These are phyloP conservation scores for Mugil cephalus DNA, from an alignment of 2,113 vertebrate genomes.

Conservation along the genomic window DNA sequence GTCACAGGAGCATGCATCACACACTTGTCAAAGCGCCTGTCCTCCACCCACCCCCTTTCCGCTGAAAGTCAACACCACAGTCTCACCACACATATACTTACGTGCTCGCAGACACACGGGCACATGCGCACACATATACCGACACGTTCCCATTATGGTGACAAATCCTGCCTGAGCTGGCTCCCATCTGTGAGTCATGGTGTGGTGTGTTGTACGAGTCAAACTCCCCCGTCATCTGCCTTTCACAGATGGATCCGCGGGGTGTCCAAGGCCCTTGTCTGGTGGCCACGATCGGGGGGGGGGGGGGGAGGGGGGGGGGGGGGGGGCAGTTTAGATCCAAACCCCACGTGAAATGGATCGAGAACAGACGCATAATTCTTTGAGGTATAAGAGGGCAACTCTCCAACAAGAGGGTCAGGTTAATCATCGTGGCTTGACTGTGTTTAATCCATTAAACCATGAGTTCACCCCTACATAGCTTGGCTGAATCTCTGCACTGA, in stretches of 20 bases:
- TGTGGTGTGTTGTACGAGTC: slow-evolving; percentile 69
- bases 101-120: slow-evolving; percentile 52
- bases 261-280: slow-evolving; percentile 58
- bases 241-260: slow-evolving; percentile 71
- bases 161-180: slow-evolving; percentile 79
- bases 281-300: slow-evolving; percentile 44
- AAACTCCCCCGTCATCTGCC: slow-evolving; percentile 77
- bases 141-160: slow-evolving; percentile 75
- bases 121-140: slow-evolving; percentile 40
- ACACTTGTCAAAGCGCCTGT: slow-evolving; percentile 78
- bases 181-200: slow-evolving; percentile 79
- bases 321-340: slow-evolving; percentile 36
- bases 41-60: slow-evolving; percentile 73
- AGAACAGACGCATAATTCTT: slow-evolving; percentile 35
- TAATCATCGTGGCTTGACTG: slow-evolving; percentile 64
- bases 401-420: slow-evolving; percentile 55
- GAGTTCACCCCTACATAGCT: slow-evolving; percentile 57
- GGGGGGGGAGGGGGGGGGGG: too few relatives aligned
- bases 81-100: slow-evolving; percentile 70
- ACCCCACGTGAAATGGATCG: slow-evolving; percentile 5
- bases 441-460: slow-evolving; percentile 73
- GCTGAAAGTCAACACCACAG: slow-evolving; percentile 68
- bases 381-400: slow-evolving; percentile 22
- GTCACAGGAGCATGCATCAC: slow-evolving; percentile 77
- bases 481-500: slow-evolving; percentile 57